Percentiles rank a stretch among this genome's conserved stretches.
These are phyloP conservation scores for Notechis scutatus DNA, from an alignment of 2,113 vertebrate genomes.

Conservation along the genomic window DNA sequence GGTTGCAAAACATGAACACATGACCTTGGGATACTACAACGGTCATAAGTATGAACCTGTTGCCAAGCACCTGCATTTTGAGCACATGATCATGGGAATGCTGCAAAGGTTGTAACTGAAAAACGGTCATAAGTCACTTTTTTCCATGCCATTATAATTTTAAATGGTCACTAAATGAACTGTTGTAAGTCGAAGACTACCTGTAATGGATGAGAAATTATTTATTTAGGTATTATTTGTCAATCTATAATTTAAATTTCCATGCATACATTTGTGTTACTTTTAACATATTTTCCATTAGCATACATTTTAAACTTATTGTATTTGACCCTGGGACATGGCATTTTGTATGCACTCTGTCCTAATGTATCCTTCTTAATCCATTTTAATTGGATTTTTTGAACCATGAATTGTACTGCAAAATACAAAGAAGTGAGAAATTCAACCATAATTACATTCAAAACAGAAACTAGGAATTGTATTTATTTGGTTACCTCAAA, in stretches of 20 bases:
- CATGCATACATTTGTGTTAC: background rate
- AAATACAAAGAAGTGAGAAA: background rate
- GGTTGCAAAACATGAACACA: background rate
- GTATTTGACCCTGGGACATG: background rate
- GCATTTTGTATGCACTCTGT: background rate
- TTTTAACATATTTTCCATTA: background rate
- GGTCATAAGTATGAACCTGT: background rate
- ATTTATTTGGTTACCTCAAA: background rate
- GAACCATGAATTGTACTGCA: background rate
- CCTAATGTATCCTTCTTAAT: background rate
- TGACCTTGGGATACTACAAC: background rate
- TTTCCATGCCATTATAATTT: background rate
- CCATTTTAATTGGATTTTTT: background rate
- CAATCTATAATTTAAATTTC: background rate
- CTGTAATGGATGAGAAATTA: background rate
- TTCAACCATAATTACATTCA: background rate
- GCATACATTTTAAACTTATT: background rate
- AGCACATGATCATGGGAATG: background rate
- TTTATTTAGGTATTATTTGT: background rate
- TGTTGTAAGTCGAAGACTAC: background rate
- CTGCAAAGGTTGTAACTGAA: background rate
- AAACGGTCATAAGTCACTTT: background rate
- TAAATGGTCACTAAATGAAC: background rate
- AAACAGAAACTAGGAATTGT: background rate
- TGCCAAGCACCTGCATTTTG: background rate